phyloP scores from a whole-genome alignment of 1,140 invertebrate species.

The Mycetomoellerius zeteki region DNA sequence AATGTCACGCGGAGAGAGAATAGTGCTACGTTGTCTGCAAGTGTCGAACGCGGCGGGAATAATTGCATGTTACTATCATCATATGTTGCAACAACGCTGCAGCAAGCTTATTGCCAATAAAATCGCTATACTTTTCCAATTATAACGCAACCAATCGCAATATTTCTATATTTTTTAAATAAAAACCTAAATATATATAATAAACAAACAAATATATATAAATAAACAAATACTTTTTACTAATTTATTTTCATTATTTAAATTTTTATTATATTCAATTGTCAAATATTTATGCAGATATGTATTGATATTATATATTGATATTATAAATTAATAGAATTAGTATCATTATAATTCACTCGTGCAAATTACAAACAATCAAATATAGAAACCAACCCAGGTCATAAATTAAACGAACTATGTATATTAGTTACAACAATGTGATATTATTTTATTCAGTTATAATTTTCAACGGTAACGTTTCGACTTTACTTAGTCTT shows the following conservation, averaged over 20 bases:
- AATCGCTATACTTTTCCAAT: not conserved
- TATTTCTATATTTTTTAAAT: not conserved
- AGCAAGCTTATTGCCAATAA: constrained; percentile 18
- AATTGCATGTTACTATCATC: constrained; percentile 48
- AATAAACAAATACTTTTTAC: not conserved
- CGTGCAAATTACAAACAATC: too few species aligned
- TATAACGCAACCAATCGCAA: not conserved
- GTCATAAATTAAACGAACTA: too few species aligned
- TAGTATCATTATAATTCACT: too few species aligned
- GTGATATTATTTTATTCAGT: too few species aligned
- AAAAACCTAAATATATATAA: not conserved
- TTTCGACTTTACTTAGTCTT: too few species aligned
- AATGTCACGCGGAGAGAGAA: constrained; percentile 57
- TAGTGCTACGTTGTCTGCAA: constrained; percentile 8
- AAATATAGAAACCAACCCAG: too few species aligned
- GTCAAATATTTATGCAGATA: too few species aligned
- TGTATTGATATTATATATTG: not conserved
- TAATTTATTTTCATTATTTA: not conserved
- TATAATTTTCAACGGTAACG: too few species aligned
- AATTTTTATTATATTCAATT: too few species aligned
- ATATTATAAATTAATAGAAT: too few species aligned
- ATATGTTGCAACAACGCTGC: constrained; percentile 8
- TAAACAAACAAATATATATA: not conserved
- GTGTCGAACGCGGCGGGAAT: not conserved
- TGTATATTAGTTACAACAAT: too few species aligned